Evolutionary conservation across 2,888 invertebrate species (phyloP).

Genomic region (Coelogynopora nodosa): DNA sequence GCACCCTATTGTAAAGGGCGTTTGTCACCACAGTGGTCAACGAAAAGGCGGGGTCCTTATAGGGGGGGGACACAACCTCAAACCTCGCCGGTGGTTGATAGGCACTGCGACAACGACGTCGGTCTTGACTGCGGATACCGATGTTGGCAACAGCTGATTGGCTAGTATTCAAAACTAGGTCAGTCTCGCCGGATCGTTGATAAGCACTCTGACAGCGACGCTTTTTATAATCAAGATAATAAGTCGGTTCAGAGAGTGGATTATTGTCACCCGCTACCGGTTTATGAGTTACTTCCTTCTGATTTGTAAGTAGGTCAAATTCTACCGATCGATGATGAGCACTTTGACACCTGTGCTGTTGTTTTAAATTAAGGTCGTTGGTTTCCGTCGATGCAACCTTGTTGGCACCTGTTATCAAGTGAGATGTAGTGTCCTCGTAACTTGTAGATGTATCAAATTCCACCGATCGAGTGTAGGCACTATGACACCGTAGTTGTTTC

Average conservation of each 20-base stretch:
- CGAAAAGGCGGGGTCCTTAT: too few relatives aligned
- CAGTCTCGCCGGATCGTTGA: neutral
- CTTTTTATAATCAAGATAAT: neutral
- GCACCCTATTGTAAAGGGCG: neutral
- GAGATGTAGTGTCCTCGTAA: neutral
- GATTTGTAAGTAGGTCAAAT: neutral
- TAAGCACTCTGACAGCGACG: neutral
- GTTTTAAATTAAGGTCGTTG: neutral
- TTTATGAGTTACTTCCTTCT: neutral
- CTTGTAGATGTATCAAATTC: neutral
- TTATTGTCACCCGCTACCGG: neutral
- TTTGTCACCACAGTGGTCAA: neutral
- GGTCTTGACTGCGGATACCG: too few relatives aligned
- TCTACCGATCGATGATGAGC: neutral
- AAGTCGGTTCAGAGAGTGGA: neutral
- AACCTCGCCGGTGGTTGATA: too few relatives aligned
- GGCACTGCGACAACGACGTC: too few relatives aligned
- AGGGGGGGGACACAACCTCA: too few relatives aligned
- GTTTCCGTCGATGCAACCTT: too few relatives aligned
- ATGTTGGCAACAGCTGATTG: too few relatives aligned
- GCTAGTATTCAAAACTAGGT: too few relatives aligned
- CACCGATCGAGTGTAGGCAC: neutral
- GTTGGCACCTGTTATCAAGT: too few relatives aligned
- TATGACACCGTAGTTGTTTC: neutral
- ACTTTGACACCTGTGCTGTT: neutral